These are phyloP conservation scores for Mesorhabditis belari DNA, from an alignment of 2,888 invertebrate genomes.

Conservation along the genomic window DNA sequence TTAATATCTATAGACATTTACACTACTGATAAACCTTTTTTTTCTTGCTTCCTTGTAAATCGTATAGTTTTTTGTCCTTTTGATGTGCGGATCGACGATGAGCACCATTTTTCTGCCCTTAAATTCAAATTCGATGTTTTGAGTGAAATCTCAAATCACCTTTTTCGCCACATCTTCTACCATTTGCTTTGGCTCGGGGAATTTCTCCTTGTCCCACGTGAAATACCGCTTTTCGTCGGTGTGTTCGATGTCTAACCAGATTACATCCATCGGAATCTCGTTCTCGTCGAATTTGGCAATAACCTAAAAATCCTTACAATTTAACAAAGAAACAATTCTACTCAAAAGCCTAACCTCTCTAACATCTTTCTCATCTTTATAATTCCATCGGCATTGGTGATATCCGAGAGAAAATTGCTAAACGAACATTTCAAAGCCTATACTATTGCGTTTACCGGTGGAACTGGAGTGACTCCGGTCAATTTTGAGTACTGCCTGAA, in stretches of 20 bases:
- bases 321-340: background rate
- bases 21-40: too few relatives aligned
- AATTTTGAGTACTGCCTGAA: slow-evolving; percentile 79
- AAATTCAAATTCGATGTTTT: slow-evolving; percentile 4
- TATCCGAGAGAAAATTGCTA: slow-evolving; percentile 80
- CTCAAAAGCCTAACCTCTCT: slow-evolving; percentile 52
- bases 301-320: slow-evolving; percentile 59
- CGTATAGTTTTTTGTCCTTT: slow-evolving; percentile 59
- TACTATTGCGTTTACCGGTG: slow-evolving; percentile 66
- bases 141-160: slow-evolving; percentile 56
- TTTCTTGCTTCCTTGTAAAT: slow-evolving; percentile 39
- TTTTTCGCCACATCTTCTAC: slow-evolving; percentile 77
- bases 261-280: slow-evolving; percentile 85
- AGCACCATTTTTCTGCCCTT: slow-evolving; percentile 78
- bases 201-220: slow-evolving; percentile 88
- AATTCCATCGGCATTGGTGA: slow-evolving; percentile 97
- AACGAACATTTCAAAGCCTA: background rate
- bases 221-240: slow-evolving; percentile 93
- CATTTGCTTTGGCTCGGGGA: slow-evolving; percentile 79
- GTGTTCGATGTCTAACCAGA: slow-evolving; percentile 98
- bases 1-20: background rate
- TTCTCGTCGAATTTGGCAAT: slow-evolving; percentile 77
- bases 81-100: slow-evolving; percentile 95
- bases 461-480: slow-evolving; percentile 81
- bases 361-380: slow-evolving; percentile 90